Evolutionary conservation across 2,797 vertebrate species (phyloP), one percentile per base, ranked within the genome.

Genomic region (Helostoma temminkii): DNA sequence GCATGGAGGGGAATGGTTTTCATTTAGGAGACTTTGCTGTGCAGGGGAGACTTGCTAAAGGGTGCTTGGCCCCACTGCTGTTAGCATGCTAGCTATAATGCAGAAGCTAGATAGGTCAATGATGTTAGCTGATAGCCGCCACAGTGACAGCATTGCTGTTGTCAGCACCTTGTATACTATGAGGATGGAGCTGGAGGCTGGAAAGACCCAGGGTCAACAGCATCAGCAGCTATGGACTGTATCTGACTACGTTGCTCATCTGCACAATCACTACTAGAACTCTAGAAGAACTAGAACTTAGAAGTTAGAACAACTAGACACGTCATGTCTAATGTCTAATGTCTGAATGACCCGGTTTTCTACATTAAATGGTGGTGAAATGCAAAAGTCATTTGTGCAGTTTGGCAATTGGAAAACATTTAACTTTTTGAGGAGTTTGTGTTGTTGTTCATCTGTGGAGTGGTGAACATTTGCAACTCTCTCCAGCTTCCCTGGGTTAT

Each of bases 1-100:
- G 74, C 71, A 9, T n/a, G n/a, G 73, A 39, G 93, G 93, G 93
- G 93, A 94, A 95, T 96, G 96, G 95, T 97, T 97, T 94, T 97
- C 95, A 97, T 98, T 98, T 97, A 91, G 92, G 91, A 93, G 88
- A 82, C 91, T 92, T 88, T 72, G 93, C 94, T 93, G 86, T 94
- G 92, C 93, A 89, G 93, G 91, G 94, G 93, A 94, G 90, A 78
- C 82, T 85, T 37, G 80, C 85, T 88, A 50, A 86, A 86, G 78
- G 81, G 63, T 50, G 58, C 79, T 90, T 93, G 95, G 96, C 94
- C 94, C 93, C 76, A 83, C 78, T 81, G 84, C 90, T 92, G 93
- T 91, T 91, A 93, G 94, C 95, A 95, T 90, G 92, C 95, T 94
- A 95, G 64, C 78, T 61, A 42, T 56, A 59, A 76, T 49, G 68